Percentiles rank a stretch among this genome's conserved stretches.
These are phyloP conservation scores for Chorisops tibialis DNA, from an alignment of 2,888 invertebrate genomes.

Conservation along the genomic window DNA sequence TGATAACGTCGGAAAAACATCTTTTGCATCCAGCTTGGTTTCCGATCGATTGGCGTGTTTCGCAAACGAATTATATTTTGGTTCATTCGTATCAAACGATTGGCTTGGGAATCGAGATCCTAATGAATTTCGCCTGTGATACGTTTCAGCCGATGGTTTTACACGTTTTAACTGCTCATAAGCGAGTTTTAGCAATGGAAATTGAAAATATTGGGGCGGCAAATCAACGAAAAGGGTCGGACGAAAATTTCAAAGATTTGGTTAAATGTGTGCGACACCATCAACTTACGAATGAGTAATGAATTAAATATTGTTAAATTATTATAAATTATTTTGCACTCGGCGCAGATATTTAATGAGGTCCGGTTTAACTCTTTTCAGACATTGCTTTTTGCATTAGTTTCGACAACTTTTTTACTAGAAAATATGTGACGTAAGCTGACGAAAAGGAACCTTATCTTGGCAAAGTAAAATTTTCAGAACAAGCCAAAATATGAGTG, in stretches of 20 bases:
- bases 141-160: slow-evolving; percentile 47
- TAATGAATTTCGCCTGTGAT: slow-evolving; percentile 43
- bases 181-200: slow-evolving; percentile 42
- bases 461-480: too few species aligned
- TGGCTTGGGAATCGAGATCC: slow-evolving; percentile 35
- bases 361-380: too few species aligned
- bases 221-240: slow-evolving; percentile 15
- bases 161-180: slow-evolving; percentile 43
- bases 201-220: slow-evolving; percentile 38
- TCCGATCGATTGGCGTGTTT: slow-evolving; percentile 41
- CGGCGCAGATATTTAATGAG: too few species aligned
- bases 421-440: too few species aligned
- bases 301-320: too few species aligned
- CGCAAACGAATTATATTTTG: slow-evolving; percentile 36
- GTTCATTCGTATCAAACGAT: slow-evolving; percentile 41
- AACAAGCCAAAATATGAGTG: too few species aligned
- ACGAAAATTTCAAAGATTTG: slow-evolving; percentile 36
- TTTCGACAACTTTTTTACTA: too few species aligned
- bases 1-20: slow-evolving; percentile 36
- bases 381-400: too few species aligned
- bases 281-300: slow-evolving; percentile 39
- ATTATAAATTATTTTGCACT: too few species aligned
- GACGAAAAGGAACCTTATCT: too few species aligned
- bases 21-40: slow-evolving; percentile 46
- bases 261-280: slow-evolving; percentile 43